Evolutionary conservation across 2,113 vertebrate genomes (phyloP).

Genomic region (Acrocephalus arundinaceus): DNA sequence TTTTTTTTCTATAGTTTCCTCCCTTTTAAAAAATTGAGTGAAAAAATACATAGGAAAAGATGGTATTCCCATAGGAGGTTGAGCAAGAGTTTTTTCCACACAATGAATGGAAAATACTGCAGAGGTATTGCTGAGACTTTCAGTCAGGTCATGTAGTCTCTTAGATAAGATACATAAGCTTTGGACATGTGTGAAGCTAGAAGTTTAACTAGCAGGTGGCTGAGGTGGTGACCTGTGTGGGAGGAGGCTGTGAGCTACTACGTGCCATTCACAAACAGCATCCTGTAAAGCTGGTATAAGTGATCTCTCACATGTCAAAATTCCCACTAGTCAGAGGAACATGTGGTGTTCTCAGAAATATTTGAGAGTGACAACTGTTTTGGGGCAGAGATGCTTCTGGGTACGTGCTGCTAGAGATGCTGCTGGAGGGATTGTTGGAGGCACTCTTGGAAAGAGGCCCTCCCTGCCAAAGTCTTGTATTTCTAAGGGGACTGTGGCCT

Average conservation of each 20-base stretch:
- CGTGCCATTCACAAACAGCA: neutral
- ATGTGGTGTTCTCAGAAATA: neutral
- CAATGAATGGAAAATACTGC: neutral
- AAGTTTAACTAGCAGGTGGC: neutral
- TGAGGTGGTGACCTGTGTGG: neutral
- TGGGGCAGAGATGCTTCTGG: neutral
- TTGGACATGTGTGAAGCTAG: neutral
- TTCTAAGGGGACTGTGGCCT: neutral
- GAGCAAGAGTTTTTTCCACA: neutral
- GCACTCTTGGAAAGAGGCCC: neutral
- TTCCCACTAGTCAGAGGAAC: neutral
- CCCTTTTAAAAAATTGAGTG: neutral
- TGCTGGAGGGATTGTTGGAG: neutral
- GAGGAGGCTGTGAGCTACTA: neutral
- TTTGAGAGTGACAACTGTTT: neutral
- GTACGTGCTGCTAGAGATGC: neutral
- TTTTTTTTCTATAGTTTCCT: neutral
- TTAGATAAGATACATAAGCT: neutral
- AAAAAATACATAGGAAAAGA: neutral
- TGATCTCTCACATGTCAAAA: neutral
- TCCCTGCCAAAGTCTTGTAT: neutral
- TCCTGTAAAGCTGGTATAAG: neutral
- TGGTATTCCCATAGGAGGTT: neutral
- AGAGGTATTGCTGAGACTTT: neutral
- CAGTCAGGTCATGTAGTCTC: neutral